Evolutionary conservation across 2,797 vertebrate genomes (phyloP).

Genomic region (Petrocephalus schoutedeni): DNA sequence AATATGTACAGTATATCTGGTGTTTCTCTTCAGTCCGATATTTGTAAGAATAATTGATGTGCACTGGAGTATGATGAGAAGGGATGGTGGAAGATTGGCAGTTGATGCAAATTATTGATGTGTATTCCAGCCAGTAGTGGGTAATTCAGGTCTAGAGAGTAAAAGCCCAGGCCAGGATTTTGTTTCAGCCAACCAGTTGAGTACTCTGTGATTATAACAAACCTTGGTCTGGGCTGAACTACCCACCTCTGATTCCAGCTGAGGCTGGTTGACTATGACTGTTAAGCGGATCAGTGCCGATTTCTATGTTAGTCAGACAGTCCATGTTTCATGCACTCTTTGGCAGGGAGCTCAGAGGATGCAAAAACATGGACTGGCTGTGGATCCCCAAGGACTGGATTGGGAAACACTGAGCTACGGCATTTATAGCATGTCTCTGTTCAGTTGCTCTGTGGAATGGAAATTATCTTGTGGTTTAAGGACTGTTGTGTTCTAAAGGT

Average conservation of each 20-base stretch:
- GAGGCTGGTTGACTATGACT: neutral
- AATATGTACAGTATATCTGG: neutral
- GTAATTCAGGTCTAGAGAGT: neutral
- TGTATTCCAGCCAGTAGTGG: neutral
- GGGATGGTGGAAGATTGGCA: neutral
- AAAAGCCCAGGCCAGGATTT: neutral
- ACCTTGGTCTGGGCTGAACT: neutral
- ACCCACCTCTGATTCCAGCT: neutral
- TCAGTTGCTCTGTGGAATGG: neutral
- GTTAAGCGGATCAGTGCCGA: neutral
- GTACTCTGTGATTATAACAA: neutral
- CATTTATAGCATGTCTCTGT: neutral
- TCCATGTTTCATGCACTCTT: too few relatives aligned
- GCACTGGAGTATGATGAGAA: neutral
- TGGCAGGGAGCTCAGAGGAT: too few relatives aligned
- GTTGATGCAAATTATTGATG: neutral
- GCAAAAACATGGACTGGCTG: too few relatives aligned
- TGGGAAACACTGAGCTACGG: neutral
- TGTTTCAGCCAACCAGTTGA: neutral
- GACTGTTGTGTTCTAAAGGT: neutral
- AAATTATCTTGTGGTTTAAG: neutral
- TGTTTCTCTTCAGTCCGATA: neutral
- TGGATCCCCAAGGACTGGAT: neutral
- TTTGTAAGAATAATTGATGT: neutral
- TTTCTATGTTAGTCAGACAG: neutral